Evolutionary conservation across 2,113 vertebrate genomes (phyloP).

Genomic region (Eulemur rufifrons): DNA sequence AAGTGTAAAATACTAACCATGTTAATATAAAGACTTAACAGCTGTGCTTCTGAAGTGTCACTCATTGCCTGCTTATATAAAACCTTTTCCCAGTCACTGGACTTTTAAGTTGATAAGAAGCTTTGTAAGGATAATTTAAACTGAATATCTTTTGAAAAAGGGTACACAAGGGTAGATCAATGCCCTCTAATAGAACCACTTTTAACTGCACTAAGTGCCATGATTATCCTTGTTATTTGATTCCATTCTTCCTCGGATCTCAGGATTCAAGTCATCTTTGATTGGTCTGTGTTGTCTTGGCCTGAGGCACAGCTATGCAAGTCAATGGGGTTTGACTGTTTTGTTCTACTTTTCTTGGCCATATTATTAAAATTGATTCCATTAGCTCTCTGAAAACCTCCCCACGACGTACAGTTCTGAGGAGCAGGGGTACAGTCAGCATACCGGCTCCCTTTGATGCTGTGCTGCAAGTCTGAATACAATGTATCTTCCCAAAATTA

Average conservation of each 20-base stretch:
- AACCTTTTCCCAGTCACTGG: neutral
- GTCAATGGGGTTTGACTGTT: neutral
- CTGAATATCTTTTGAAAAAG: neutral
- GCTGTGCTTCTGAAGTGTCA: neutral
- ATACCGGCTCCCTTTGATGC: neutral
- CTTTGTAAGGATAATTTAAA: neutral
- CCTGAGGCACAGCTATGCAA: neutral
- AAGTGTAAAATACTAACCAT: neutral
- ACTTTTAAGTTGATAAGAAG: neutral
- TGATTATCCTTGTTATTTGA: neutral
- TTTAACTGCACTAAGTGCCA: neutral
- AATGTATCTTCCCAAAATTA: neutral
- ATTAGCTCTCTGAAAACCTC: neutral
- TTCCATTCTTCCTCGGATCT: neutral
- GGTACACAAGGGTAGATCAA: neutral
- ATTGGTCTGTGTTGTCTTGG: neutral
- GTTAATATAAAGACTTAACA: neutral
- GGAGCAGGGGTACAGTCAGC: neutral
- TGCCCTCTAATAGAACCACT: neutral
- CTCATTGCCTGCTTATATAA: neutral
- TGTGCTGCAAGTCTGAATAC: neutral
- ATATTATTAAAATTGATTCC: neutral
- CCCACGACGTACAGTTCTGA: neutral
- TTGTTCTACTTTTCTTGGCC: slow-evolving; percentile 4
- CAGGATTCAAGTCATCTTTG: neutral